A percentile compares a stretch with the other conserved stretches of the same genome.
These are phyloP conservation scores for Sylvietta virens DNA, from an alignment of 2,113 vertebrate species.

Conservation along the genomic window DNA sequence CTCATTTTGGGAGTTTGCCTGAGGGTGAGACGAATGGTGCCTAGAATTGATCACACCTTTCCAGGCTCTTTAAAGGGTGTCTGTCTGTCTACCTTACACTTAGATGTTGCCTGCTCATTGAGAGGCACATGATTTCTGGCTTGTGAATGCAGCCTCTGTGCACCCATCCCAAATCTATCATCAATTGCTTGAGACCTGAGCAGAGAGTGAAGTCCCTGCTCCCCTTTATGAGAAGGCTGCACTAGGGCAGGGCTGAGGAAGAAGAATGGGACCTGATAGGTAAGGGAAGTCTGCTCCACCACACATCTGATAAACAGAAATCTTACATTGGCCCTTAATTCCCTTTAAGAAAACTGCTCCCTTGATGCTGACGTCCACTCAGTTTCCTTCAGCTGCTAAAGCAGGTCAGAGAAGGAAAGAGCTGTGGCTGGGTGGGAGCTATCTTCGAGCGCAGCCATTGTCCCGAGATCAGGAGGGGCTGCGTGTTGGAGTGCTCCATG, in stretches of 20 bases:
- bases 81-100: neutral
- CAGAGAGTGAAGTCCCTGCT: neutral
- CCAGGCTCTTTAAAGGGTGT: neutral
- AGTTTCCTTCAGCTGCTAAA: constrained; percentile 59
- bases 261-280: constrained; percentile 17
- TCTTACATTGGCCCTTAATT: constrained; percentile 30
- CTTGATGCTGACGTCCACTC: constrained; percentile 57
- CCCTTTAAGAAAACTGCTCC: constrained; percentile 49
- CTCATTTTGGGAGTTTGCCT: neutral
- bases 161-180: neutral
- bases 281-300: constrained; percentile 31
- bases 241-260: neutral
- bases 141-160: neutral
- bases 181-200: neutral
- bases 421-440: constrained; percentile 20
- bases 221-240: neutral
- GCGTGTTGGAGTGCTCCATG: constrained; percentile 46
- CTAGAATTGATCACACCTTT: neutral
- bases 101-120: neutral
- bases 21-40: neutral
- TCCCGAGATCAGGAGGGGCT: constrained; percentile 62
- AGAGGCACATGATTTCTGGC: neutral
- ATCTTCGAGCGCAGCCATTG: constrained; percentile 50
- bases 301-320: constrained; percentile 33
- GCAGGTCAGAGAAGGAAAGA: constrained; percentile 52